A percentile compares a stretch with the other conserved stretches of the same genome.
Conservation (phyloP, 2,888 invertebrate genomes). For the Smittia aterrima region DNA sequence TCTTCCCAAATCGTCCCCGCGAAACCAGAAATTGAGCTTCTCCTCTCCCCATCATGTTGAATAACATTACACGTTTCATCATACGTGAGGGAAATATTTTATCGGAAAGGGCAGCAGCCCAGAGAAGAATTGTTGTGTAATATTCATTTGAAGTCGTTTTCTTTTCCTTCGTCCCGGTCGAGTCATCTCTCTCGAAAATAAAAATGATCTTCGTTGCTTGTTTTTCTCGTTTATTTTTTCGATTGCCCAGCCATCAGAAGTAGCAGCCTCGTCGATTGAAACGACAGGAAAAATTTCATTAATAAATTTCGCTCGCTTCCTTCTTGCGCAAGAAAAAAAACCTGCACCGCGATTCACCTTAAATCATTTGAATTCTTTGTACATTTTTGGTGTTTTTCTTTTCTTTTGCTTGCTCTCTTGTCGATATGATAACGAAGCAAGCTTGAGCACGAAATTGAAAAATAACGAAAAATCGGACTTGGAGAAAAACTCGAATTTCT, state of each 20-base stretch:
- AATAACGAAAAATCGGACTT: neutral
- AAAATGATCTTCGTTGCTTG: neutral
- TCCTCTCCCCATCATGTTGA: neutral
- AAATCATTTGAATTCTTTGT: slow-evolving; percentile 28
- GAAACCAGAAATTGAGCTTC: slow-evolving; percentile 14
- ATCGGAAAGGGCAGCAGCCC: slow-evolving; percentile 12
- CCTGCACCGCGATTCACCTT: slow-evolving; percentile 21
- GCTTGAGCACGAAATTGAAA: slow-evolving; percentile 9
- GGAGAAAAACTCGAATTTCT: slow-evolving; percentile 40
- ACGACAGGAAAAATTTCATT: slow-evolving; percentile 22
- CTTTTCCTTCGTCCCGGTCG: neutral
- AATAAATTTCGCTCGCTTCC: slow-evolving; percentile 23
- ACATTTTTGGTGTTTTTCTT: slow-evolving; percentile 27
- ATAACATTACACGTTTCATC: slow-evolving; percentile 21
- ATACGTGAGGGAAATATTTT: neutral
- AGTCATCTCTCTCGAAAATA: neutral
- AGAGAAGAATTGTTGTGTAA: slow-evolving; percentile 11
- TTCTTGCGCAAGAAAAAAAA: neutral
- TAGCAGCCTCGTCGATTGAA: neutral
- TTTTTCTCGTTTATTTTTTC: slow-evolving; percentile 26
- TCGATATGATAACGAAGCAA: slow-evolving; percentile 33
- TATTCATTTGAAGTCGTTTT: neutral
- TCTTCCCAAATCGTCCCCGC: slow-evolving; percentile 23
- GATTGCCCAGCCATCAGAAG: too few species aligned
- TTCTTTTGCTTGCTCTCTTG: slow-evolving; percentile 4